A percentile compares a stretch with the other conserved stretches of the same genome.
These are phyloP conservation scores for Ceratoteleas bidentatus DNA, from an alignment of 1,140 invertebrate species.

Conservation along the genomic window DNA sequence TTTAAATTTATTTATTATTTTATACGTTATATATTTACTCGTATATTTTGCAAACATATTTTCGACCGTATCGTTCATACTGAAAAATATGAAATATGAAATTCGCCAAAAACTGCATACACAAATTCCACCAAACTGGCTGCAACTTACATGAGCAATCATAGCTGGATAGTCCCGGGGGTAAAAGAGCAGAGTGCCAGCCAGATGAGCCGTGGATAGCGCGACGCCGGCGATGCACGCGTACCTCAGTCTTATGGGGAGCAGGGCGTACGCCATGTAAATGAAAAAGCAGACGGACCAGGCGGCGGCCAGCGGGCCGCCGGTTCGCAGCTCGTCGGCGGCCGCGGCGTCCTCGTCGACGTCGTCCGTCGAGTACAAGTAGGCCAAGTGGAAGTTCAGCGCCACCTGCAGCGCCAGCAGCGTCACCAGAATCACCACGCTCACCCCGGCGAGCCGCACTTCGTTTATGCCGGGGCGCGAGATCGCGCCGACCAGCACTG, in stretches of 20 bases:
- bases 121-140: too few species aligned
- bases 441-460: conserved; percentile 91
- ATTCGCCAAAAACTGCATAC: too few species aligned
- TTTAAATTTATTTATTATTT: too few species aligned
- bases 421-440: conserved; percentile 89
- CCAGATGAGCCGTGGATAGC: conserved; percentile 86
- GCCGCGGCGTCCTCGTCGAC: conserved; percentile 55
- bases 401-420: conserved; percentile 86
- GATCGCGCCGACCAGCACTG: conserved; percentile 88
- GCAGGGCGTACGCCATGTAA: conserved; percentile 93
- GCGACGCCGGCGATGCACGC: conserved; percentile 87
- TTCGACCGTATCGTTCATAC: too few species aligned
- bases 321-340: conserved; percentile 67
- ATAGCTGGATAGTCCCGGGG: conserved; percentile 74
- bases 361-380: conserved; percentile 57
- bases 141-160: conserved; percentile 76
- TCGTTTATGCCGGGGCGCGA: conserved; percentile 93
- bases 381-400: conserved; percentile 80
- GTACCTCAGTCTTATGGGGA: conserved; percentile 91
- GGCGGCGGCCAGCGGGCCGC: conserved; percentile 82
- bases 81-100: too few species aligned
- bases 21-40: too few species aligned
- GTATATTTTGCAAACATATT: too few species aligned
- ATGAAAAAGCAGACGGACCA: conserved; percentile 89
- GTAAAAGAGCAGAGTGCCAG: conserved; percentile 74